Base-by-base conservation (phyloP, 2,888 invertebrate species). In the Papilio protenor region DNA sequence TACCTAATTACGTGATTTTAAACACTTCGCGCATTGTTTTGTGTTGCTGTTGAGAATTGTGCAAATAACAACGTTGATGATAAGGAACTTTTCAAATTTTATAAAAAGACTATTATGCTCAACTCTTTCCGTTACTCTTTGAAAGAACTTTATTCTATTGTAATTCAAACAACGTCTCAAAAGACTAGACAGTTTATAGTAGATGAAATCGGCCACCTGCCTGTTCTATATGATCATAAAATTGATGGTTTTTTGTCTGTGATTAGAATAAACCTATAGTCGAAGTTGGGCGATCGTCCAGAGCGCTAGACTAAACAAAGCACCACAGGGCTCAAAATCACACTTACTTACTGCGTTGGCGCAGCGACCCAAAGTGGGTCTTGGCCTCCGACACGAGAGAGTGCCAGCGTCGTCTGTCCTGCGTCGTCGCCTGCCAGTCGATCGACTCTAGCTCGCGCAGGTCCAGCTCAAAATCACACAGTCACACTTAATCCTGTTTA, bases 1-100 rank as follows among this genome's bases (percentile, higher is more conserved):
- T 77, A 72, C 79, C 80, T 83, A 80, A 83, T 81, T 82, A 80
- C 80, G 77, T 70, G 76, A 82, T 81, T 81, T 82, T 81, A 80
- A 82, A 81, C 81, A 82, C 83, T 80, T 80, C 66, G 40, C 77
- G 76, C 59, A 64, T 75, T 49, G 69, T 75, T 72, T 52, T 27
- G 66, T 47, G 71, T 27, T 72, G 72, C 57, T 55, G 72, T 40
- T 70, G 40, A 66, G 45, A 73, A 49, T 66, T 70, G 70, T 33
- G 49, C 59, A 70, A 74, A 71, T 77, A 74, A 47, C 70, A 71
- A n/a, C n/a, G 45, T 45, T 69, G 45, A 16, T 0, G 66, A 69
- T 69, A 69, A 21, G 40, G 16, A 69, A 45, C 66, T 69, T 69
- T 69, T 45, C n/a, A 69, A n/a, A 45, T 66, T 10, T n/a, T 21